Percentiles rank a stretch among this genome's conserved stretches.
phyloP scores from a whole-genome alignment of 2,888 invertebrate genomes.

The Agriopis marginaria region DNA sequence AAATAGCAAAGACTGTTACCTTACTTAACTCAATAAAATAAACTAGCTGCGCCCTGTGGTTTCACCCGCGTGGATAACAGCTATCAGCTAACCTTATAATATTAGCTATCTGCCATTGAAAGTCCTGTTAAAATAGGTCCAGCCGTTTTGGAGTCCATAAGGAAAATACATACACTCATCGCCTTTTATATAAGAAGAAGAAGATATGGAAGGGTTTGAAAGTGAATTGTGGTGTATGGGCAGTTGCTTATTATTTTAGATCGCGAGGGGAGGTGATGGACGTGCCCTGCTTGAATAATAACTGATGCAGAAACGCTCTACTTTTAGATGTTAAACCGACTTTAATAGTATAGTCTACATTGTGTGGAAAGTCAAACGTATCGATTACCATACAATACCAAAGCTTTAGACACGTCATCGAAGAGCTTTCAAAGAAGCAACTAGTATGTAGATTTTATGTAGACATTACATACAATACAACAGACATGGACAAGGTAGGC shows the following conservation, averaged over 20 bases:
- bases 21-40: too few species aligned
- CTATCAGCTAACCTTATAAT: too few species aligned
- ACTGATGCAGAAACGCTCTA: conserved; percentile 23
- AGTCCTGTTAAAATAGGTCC: neutral
- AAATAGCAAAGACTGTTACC: too few species aligned
- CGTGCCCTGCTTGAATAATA: conserved; percentile 31
- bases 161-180: too few species aligned
- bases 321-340: conserved; percentile 11
- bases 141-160: too few species aligned
- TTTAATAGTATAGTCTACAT: conserved; percentile 17
- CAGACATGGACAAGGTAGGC: neutral
- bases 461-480: neutral
- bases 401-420: conserved; percentile 34
- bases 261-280: conserved; percentile 3
- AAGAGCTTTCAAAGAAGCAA: neutral
- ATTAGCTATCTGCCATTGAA: neutral
- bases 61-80: too few species aligned
- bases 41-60: too few species aligned
- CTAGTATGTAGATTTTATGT: neutral
- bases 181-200: too few species aligned
- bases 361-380: conserved; percentile 16
- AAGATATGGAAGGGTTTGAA: too few species aligned
- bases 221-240: neutral
- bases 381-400: conserved; percentile 49
- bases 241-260: conserved; percentile 19